Base-by-base conservation (phyloP, 2,797 vertebrate species). In the Onychomys leucogaster region DNA sequence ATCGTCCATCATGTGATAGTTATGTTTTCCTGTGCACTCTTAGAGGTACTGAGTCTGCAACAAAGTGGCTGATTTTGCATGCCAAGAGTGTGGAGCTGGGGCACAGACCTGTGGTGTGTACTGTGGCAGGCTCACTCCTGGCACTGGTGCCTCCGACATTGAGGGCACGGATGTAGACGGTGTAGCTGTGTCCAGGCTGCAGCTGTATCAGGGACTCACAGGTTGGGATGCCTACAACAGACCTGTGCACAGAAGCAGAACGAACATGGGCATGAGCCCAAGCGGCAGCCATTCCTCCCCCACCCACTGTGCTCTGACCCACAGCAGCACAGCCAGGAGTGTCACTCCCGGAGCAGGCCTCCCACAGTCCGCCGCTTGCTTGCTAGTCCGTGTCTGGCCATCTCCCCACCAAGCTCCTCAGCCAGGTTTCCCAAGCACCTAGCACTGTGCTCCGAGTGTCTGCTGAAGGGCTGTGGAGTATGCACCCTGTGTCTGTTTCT, bases 131-230 rank as follows among this genome's bases (percentile, higher is more conserved):
- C 32, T 98, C 94, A 63, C 99, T 99, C 89, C 98, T 99, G 55
- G 99, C 98, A 34, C 99, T 99, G 86, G 98, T 98, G 25, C 99
- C 99, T 0, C 6, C 99, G 99, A 96, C 97, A 95, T 99, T 99
- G 90, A 99, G 98, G 1, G 99, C 99, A 96, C 99, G 98, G 96
- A 99, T 99, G 19, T 97, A 99, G 97, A 99, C 98, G 0, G 43
- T 92, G 98, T 99, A 99, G 80, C 90, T 97, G 65, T 98, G 98
- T 88, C 96, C 94, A 5, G 99, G 97, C 98, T 99, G 99, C 98
- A 99, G 99, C 97, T 99, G 99, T 97, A 99, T 98, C 94, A 99
- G 96, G 97, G 99, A 98, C 99, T 99, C 99, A 6, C 99, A 99
- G 97, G 99, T 99, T 57, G 99, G 99, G 93, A 99, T 99, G 6